Conservation (phyloP, 2,888 invertebrate species). For the Amphimallon solstitiale region DNA sequence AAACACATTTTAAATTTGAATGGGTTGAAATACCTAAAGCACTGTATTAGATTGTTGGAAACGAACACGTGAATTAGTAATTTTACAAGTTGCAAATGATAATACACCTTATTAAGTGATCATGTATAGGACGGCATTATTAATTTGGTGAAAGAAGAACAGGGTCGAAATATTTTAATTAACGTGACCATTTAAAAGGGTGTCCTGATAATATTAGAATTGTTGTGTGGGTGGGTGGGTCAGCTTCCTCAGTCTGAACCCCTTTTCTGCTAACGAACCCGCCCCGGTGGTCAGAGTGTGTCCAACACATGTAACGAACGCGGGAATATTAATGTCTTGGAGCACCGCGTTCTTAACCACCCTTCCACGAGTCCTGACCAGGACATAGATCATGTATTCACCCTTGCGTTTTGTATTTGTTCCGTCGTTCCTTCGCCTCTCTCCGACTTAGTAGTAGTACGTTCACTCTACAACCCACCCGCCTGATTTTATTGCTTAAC, state of each 20-base stretch:
- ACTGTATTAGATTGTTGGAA: too few species aligned
- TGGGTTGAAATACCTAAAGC: too few species aligned
- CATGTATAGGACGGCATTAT: neutral
- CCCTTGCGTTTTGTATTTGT: slow-evolving; percentile 44
- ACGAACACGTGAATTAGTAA: neutral
- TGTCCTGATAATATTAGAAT: slow-evolving; percentile 29
- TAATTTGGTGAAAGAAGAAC: slow-evolving; percentile 18
- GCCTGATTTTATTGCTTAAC: slow-evolving; percentile 63
- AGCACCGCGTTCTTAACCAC: slow-evolving; percentile 62
- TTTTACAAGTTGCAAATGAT: slow-evolving; percentile 1
- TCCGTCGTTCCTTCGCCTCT: slow-evolving; percentile 32
- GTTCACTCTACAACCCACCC: slow-evolving; percentile 38
- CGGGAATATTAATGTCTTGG: slow-evolving; percentile 64
- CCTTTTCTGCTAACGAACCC: slow-evolving; percentile 31
- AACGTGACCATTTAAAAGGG: slow-evolving; percentile 29
- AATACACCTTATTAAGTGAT: neutral
- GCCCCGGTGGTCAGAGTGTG: slow-evolving; percentile 56
- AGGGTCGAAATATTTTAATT: slow-evolving; percentile 24
- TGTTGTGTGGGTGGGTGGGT: slow-evolving; percentile 16
- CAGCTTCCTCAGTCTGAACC: slow-evolving; percentile 22
- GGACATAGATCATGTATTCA: slow-evolving; percentile 62
- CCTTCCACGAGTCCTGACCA: slow-evolving; percentile 61
- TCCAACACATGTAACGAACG: slow-evolving; percentile 57
- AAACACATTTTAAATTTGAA: too few species aligned
- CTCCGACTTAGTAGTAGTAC: slow-evolving; percentile 19